Conservation (phyloP, 2,797 vertebrate genomes). For the Sebastes taczanowskii region DNA sequence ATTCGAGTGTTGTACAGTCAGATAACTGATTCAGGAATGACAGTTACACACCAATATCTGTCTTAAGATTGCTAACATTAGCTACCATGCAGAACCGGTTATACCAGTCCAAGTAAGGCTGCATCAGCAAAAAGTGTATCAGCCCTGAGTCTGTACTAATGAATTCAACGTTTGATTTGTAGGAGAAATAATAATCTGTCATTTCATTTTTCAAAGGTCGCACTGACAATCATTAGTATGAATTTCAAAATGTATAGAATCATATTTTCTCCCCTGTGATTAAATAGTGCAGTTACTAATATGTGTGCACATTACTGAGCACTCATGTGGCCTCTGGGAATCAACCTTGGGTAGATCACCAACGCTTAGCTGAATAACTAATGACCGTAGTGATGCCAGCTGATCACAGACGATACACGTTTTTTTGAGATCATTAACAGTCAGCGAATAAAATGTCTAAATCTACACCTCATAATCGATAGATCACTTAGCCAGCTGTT, state of each 20-base stretch:
- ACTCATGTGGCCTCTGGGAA: not conserved
- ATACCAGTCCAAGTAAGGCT: not conserved
- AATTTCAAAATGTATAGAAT: not conserved
- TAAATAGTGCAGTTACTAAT: not conserved
- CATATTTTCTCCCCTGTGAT: not conserved
- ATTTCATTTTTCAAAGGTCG: not conserved
- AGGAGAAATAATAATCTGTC: not conserved
- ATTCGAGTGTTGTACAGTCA: not conserved
- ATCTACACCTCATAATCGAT: not conserved
- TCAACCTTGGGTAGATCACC: not conserved
- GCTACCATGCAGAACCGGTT: not conserved
- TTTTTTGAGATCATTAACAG: not conserved
- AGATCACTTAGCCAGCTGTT: not conserved
- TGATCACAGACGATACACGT: not conserved
- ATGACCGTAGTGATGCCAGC: not conserved
- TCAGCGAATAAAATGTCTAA: not conserved
- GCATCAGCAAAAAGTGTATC: not conserved
- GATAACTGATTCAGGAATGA: not conserved
- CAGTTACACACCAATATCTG: not conserved
- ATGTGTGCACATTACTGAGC: not conserved
- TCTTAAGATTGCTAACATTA: not conserved
- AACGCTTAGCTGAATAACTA: not conserved
- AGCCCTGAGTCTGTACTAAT: not conserved
- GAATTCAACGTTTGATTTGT: not conserved
- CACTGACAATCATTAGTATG: not conserved